Evolutionary conservation across 2,797 vertebrate genomes (phyloP), one percentile per base, ranked within the genome.

Genomic region (Microctenopoma stevenorrisi): DNA sequence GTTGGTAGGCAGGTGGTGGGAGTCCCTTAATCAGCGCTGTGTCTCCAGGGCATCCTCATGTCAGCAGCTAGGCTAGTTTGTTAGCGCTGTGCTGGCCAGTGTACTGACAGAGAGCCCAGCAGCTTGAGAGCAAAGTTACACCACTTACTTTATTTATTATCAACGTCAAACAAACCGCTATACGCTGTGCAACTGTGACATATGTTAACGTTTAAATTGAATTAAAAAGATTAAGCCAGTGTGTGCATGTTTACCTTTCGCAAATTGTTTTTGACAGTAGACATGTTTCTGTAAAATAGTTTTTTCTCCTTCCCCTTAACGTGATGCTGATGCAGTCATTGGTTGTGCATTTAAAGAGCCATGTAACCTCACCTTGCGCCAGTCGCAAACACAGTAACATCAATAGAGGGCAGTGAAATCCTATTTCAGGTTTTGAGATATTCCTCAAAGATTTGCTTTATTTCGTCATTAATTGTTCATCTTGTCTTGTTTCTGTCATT

Each of bases 81-180:
- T 89, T 88, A 86, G 76, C 81, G 2, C 78, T 52, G 48, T 38
- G 72, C 64, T 80, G 46, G 61, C 53, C 57, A 52, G 14, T 46
- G 74, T 59, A 22, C 64, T 74, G 79, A 85, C 83, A 85, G 43
- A 54, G 44, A 66, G 63, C 54, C 43, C 68, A 64, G 62, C 55
- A 55, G 74, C 56, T 74, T 65, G 73, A 79, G 66, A 75, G 68
- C 75, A 75, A 83, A 82, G 75, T 69, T 85, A 70, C 80, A 79
- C 68, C 66, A 61, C 49, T 79, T 70, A 63, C 56, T 70, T 88
- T 66, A 65, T 60, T 65, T 77, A 68, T 69, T 61, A 64, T 87
- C 72, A 75, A 64, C 54, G 62, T 79, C 80, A 80, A 80, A 74
- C 49, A 66, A 26, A 35, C 50, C 48, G 4, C 40, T 26, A 40